A percentile compares a stretch with the other conserved stretches of the same genome.
phyloP scores from a whole-genome alignment of 2,113 vertebrate genomes.

The Hemichromis elongatus region DNA sequence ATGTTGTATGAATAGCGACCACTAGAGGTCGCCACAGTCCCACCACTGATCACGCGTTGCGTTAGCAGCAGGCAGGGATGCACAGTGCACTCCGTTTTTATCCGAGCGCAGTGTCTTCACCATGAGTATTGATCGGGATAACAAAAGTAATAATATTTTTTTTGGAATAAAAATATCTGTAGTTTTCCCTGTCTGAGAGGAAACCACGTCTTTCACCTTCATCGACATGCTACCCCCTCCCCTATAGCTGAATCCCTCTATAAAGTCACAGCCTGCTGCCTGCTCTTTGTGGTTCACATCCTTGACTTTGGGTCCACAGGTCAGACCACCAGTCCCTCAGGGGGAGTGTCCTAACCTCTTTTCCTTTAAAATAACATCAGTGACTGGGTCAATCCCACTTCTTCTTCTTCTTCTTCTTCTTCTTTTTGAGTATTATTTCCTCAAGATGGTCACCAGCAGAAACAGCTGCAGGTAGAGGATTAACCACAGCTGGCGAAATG shows the following conservation, averaged over 20 bases:
- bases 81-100: neutral
- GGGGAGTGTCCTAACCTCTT: conserved; percentile 55
- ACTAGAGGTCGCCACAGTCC: conserved; percentile 56
- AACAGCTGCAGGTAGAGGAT: conserved; percentile 51
- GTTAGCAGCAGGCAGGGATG: neutral
- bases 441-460: conserved; percentile 45
- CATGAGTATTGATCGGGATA: neutral
- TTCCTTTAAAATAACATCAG: conserved; percentile 65
- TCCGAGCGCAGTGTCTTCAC: neutral
- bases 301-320: conserved; percentile 43
- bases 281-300: conserved; percentile 63
- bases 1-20: neutral
- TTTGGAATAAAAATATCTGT: neutral
- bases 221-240: conserved; percentile 9
- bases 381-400: conserved; percentile 38
- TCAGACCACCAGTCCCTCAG: conserved; percentile 54
- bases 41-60: conserved; percentile 7
- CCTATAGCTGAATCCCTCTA: conserved; percentile 1
- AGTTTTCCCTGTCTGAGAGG: neutral
- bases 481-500: conserved; percentile 17
- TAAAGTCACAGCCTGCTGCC: conserved; percentile 27
- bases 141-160: neutral
- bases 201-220: conserved; percentile 37
- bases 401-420: conserved; percentile 23
- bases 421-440: conserved; percentile 26